These are phyloP conservation scores for Heterotis niloticus DNA, from an alignment of 2,113 vertebrate genomes.

Conservation along the genomic window DNA sequence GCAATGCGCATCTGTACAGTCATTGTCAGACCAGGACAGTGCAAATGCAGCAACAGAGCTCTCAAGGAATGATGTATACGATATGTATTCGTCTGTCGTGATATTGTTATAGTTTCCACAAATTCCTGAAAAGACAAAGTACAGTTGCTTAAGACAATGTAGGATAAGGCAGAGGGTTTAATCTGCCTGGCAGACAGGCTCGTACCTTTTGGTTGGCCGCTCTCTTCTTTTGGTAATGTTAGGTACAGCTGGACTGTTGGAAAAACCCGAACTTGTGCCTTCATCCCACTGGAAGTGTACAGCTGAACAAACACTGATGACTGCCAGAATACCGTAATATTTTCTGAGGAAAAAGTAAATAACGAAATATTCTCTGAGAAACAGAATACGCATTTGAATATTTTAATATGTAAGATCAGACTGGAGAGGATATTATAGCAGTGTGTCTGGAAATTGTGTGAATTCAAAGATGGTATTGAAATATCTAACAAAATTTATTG, in stretches of 20 bases:
- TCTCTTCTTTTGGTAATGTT: conserved; percentile 37
- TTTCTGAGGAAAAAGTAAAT: conserved; percentile 38
- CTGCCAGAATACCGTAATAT: conserved; percentile 58
- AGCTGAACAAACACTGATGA: conserved; percentile 65
- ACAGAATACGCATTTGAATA: not conserved
- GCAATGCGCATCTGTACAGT: conserved; percentile 34
- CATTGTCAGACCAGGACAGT: conserved; percentile 52
- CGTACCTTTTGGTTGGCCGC: conserved; percentile 40
- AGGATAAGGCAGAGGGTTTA: too few species aligned
- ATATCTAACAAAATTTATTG: too few species aligned
- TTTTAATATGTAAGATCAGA: too few species aligned
- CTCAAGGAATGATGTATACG: conserved; percentile 56
- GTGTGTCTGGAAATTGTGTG: too few species aligned
- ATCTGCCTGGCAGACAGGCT: not conserved
- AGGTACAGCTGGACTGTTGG: conserved; percentile 65
- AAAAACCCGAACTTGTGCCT: conserved; percentile 59
- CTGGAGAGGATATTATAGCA: too few species aligned
- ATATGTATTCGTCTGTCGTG: conserved; percentile 61
- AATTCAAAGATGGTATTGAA: too few species aligned
- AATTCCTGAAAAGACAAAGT: conserved; percentile 49
- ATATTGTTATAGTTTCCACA: conserved; percentile 63
- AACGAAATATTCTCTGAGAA: not conserved
- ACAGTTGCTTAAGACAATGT: too few species aligned
- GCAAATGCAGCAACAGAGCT: conserved; percentile 52
- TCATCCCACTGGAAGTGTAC: conserved; percentile 54